Evolutionary conservation across 2,797 vertebrate genomes (phyloP), one percentile per base, ranked within the genome.

Genomic region (Austrolebias charrua): DNA sequence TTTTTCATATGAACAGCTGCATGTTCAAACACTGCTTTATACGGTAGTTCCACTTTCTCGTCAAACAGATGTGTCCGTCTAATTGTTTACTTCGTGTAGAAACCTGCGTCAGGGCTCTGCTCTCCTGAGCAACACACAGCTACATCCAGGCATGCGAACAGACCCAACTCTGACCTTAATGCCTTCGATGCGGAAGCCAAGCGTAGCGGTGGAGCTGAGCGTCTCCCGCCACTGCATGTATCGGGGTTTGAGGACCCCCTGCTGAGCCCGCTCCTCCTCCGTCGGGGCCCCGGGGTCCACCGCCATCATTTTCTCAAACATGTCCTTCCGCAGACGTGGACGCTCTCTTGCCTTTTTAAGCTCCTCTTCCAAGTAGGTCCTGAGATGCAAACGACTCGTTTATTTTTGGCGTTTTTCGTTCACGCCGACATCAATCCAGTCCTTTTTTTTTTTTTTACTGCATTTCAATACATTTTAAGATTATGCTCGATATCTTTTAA

Each of bases 181-280:
- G 76, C 96, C 96, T 78, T 97, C 96, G 0, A 97, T 95, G 57
- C 96, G 94, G 89, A 97, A 97, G 57, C 95, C 96, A 40, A 97
- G 73, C 0, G 93, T 92, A 46, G 94, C 93, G 0, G 95, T 96
- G 2, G 96, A 97, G 85, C 95, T 97, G 59, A 95, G 86, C 0
- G 93, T 95, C 83, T 97, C 96, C 52, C 96, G 90, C 96, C 96
- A 97, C 86, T 96, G 95, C 96, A 97, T 97, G 90, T 97, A 97
- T 63, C 95, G 93, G 8, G 95, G 94, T 68, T 97, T 97, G 52
- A 95, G 93, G 70, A 97, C 72, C 0, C 93, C 95, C 35, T 92
- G 91, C 87, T 94, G 93, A 9, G 83, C 77, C 0, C 82, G 92
- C 71, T 97, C 96, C 83, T 96, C 79, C 0, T 90, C 77, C 0